Conservation (phyloP, 2,797 vertebrate genomes). For the Danio albolineatus region DNA sequence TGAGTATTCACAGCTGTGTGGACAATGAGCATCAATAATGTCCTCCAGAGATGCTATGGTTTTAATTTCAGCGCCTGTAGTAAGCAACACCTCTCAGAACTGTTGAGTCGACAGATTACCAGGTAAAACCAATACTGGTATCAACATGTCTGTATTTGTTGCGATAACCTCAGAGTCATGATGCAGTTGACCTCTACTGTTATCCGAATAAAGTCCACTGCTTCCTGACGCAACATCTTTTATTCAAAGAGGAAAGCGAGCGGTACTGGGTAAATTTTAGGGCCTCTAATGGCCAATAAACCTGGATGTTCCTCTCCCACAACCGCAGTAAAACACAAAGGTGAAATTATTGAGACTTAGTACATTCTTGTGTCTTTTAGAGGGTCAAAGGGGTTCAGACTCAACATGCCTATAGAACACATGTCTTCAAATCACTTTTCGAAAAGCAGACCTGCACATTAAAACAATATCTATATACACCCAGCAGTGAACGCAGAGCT, state of each 20-base stretch:
- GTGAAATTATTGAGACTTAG: slow-evolving; percentile 76
- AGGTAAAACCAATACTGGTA: slow-evolving; percentile 17
- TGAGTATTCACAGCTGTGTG: slow-evolving; percentile 2
- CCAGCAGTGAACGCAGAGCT: slow-evolving; percentile 60
- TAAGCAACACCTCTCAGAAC: slow-evolving; percentile 28
- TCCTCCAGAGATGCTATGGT: slow-evolving; percentile 31
- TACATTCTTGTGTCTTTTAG: slow-evolving; percentile 69
- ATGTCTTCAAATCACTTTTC: slow-evolving; percentile 71
- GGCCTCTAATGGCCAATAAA: slow-evolving; percentile 81
- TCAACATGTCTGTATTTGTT: slow-evolving; percentile 16
- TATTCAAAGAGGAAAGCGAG: slow-evolving; percentile 79
- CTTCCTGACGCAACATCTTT: slow-evolving; percentile 67
- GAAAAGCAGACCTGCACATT: slow-evolving; percentile 72
- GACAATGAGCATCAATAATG: slow-evolving; percentile 2
- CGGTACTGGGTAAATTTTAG: slow-evolving; percentile 73
- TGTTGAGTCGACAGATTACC: slow-evolving; percentile 22
- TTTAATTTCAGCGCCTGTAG: slow-evolving; percentile 1
- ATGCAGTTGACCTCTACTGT: slow-evolving; percentile 14
- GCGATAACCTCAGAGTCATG: neutral
- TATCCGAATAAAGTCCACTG: neutral
- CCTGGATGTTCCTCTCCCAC: slow-evolving; percentile 75
- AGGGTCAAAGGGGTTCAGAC: slow-evolving; percentile 68
- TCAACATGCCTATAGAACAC: slow-evolving; percentile 74
- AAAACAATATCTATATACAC: slow-evolving; percentile 66
- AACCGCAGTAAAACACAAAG: slow-evolving; percentile 73